These are phyloP conservation scores for Natrix natrix DNA, from an alignment of 2,797 vertebrate genomes.

Conservation along the genomic window DNA sequence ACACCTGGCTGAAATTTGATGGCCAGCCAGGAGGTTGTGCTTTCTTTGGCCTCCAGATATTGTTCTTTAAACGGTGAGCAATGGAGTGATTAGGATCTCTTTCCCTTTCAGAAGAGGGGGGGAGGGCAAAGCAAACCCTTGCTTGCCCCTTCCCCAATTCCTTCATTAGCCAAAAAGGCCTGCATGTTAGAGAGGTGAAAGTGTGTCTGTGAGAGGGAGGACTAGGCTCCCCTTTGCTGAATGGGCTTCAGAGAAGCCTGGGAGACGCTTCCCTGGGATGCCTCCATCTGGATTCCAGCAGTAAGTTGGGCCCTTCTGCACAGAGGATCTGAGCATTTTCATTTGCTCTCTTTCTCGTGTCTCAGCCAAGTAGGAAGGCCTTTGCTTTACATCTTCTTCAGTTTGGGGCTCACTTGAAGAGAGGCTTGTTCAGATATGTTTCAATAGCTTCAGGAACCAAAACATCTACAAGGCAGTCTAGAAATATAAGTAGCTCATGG, in stretches of 20 bases:
- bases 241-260: not conserved
- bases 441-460: not conserved
- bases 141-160: not conserved
- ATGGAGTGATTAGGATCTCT: not conserved
- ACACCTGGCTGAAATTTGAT: not conserved
- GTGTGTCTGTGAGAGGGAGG: not conserved
- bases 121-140: not conserved
- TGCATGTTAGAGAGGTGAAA: not conserved
- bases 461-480: not conserved
- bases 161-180: not conserved
- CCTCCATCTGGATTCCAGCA: not conserved
- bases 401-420: not conserved
- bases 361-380: not conserved
- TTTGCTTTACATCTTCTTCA: not conserved
- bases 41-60: not conserved
- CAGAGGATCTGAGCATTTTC: not conserved
- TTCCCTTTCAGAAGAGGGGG: not conserved
- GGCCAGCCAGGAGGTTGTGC: not conserved
- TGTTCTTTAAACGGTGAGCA: not conserved
- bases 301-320: not conserved
- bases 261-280: not conserved
- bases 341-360: not conserved
- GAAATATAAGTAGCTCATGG: not conserved
- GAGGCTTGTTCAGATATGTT: not conserved
- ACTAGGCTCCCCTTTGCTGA: not conserved